Percentiles rank a stretch among this genome's conserved stretches.
phyloP scores from a whole-genome alignment of 2,113 vertebrate genomes.

The Mungos mungo region DNA sequence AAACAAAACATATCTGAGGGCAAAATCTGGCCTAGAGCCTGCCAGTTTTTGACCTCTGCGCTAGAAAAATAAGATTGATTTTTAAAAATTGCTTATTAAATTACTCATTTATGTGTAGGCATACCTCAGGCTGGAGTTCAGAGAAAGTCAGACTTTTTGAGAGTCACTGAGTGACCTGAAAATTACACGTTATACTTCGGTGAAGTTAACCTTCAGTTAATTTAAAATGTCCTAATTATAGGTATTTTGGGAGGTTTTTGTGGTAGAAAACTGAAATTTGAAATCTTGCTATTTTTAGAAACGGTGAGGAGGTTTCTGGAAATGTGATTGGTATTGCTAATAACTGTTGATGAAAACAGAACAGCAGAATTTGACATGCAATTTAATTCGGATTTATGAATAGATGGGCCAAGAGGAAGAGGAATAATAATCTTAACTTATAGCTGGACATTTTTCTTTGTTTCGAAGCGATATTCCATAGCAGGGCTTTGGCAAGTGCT shows the following conservation, averaged over 20 bases:
- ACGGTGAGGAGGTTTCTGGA: background rate
- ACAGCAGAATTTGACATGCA: background rate
- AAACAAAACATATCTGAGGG: conserved; percentile 61
- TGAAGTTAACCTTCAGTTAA: background rate
- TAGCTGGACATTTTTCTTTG: background rate
- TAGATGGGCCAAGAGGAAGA: background rate
- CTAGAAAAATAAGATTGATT: conserved; percentile 55
- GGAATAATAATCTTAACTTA: background rate
- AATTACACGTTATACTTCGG: conserved; percentile 26
- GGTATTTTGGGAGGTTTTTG: background rate
- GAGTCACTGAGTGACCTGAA: conserved; percentile 5
- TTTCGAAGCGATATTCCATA: background rate
- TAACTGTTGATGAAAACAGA: background rate
- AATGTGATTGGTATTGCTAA: background rate
- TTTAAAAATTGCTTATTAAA: conserved; percentile 66
- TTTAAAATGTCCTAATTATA: conserved; percentile 47
- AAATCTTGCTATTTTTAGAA: conserved; percentile 41
- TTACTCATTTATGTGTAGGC: conserved; percentile 66
- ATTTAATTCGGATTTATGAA: conserved; percentile 2
- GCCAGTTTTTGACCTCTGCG: conserved; percentile 49
- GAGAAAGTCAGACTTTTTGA: background rate
- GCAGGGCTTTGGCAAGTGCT: background rate
- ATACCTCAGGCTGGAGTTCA: conserved; percentile 44
- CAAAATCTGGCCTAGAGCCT: conserved; percentile 33
- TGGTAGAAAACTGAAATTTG: conserved; percentile 19